Base-by-base conservation (phyloP, 2,888 invertebrate genomes). In the Erynnis tages region DNA sequence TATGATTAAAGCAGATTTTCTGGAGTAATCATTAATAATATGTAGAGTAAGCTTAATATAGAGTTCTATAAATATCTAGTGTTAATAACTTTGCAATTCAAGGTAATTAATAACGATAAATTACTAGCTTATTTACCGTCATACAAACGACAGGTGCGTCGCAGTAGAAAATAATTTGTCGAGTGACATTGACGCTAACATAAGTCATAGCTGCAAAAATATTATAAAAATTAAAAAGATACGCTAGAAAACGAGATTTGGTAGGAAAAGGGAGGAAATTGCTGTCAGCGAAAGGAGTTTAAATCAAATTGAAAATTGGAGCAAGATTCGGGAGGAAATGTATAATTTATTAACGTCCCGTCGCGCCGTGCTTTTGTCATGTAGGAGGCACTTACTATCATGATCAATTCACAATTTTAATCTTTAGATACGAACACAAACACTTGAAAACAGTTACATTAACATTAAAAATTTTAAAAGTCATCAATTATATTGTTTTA, bases 251-350 rank as follows among this genome's bases (percentile, higher is more conserved):
- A 74, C 61, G 72, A 59, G 60, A 57, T 59, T 64, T 66, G 64
- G 74, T 73, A 69, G 11, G 69, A 74, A 74, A 79, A 75, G 70
- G 73, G 69, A 84, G 87, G 87, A 88, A 84, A 84, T 80, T 73
- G 76, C 77, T 82, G 87, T 87, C 87, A 79, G 55, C 86, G 71
- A 63, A 66, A 64, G 64, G 74, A 69, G 71, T 78, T 79, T 87
- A 86, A 84, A 88, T 88, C 84, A 87, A 82, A 87, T 76, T 79
- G 78, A 82, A 82, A 88, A 88, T 86, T 88, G 82, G 85, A 81
- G 80, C 84, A 81, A 82, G 83, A 81, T 85, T 83, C 82, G 79
- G 68, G 82, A 76, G 85, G 85, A 85, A 81, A 79, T 77, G 75
- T 76, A 75, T 72, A 83, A 86, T 84, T 78, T 82, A 80, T 80